Base-by-base conservation (phyloP, 2,797 vertebrate genomes). In the Tarsius wallacei region DNA sequence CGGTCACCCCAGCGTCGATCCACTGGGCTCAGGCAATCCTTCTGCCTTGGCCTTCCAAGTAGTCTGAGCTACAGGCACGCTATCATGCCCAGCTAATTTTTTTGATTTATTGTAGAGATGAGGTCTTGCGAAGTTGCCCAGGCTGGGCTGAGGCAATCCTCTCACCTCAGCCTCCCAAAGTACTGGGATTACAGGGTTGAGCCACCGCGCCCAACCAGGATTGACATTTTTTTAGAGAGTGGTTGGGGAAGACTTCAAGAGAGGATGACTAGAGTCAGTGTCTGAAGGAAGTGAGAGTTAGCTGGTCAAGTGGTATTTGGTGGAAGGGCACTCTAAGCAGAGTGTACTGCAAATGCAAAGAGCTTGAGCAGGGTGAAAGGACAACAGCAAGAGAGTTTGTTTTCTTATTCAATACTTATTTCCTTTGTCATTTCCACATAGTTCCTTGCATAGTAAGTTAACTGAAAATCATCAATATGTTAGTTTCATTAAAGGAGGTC, bases 121-220 rank as follows among this genome's bases (percentile, higher is more conserved):
- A 12, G 24, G 61, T 63, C 26, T 63, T 5, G 10, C 26, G 3
- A 13, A 11, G 12, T 63, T 63, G 61, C 24, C 28, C 26, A 63
- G 61, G 61, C 61, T 63, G 26, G 61, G 24, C 26, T 63, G 24
- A 28, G 28, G 28, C 61, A 42, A 42, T 28, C 61, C 61, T 28
- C 61, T 13, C 26, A 26, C 26, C 61, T 63, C 28, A 13, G 61
- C 61, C 61, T 63, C 26, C 61, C 61, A 28, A 63, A 63, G 26
- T 14, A 10, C 26, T 63, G 61, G 26, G 4, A 63, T 63, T 63
- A 63, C 26, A 63, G 26, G 61, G 13, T 24, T 63, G 61, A 28
- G 61, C 26, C 11, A 63, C 61, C 0, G 11, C 28, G 12, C 11
- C 4, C 0, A 1, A 10, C 61, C 31, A 36, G 42, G 28, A 63